Conservation (phyloP, 2,888 invertebrate genomes). For the Sesamia inferens region DNA sequence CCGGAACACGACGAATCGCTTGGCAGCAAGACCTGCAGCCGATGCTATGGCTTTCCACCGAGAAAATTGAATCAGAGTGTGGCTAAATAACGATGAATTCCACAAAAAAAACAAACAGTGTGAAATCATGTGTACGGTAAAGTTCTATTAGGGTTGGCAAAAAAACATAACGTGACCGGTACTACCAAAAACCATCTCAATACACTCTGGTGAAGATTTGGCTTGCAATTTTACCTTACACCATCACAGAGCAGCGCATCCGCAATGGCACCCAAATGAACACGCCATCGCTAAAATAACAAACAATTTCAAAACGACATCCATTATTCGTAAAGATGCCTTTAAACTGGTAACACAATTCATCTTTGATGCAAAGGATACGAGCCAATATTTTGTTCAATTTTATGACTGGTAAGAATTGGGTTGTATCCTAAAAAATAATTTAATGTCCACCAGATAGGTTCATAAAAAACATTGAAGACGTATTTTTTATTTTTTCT, state of each 20-base stretch:
- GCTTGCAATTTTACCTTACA: constrained; percentile 61
- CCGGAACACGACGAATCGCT: too few species aligned
- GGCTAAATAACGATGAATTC: constrained; percentile 45
- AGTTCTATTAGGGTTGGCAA: constrained; percentile 78
- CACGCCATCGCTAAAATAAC: constrained; percentile 42
- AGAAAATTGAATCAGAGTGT: too few species aligned
- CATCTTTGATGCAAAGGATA: constrained; percentile 50
- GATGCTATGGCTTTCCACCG: too few species aligned
- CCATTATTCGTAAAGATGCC: constrained; percentile 29
- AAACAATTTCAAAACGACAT: constrained; percentile 22
- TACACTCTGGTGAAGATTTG: constrained; percentile 64
- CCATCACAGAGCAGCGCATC: constrained; percentile 47
- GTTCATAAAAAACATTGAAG: too few species aligned
- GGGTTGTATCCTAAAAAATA: too few species aligned
- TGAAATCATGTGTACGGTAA: constrained; percentile 62
- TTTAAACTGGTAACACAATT: constrained; percentile 36
- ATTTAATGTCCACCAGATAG: too few species aligned
- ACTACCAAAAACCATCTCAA: constrained; percentile 66
- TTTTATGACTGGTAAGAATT: constrained; percentile 37
- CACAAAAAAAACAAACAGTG: constrained; percentile 49
- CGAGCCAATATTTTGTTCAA: constrained; percentile 33
- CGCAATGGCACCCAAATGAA: constrained; percentile 48
- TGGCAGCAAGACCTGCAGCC: too few species aligned
- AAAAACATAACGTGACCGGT: constrained; percentile 81
- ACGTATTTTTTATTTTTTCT: too few species aligned